Evolutionary conservation across 2,797 vertebrate genomes (phyloP), one percentile per base, ranked within the genome.

Genomic region (Lates japonicus): DNA sequence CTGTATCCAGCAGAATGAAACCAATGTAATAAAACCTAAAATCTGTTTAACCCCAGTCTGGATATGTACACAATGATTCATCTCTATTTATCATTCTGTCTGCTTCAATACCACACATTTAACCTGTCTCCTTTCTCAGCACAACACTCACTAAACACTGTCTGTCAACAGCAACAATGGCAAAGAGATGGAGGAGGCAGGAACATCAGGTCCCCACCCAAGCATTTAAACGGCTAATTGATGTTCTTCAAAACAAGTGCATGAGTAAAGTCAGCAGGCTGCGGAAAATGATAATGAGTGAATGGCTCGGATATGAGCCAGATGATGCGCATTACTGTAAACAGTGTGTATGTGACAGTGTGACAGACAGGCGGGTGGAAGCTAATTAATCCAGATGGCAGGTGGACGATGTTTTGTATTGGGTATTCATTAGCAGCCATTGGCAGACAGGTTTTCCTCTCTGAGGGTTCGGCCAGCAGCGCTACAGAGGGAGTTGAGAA

Each of bases 401-500:
- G 85, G 80, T 77, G 79, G 70, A 76, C 41, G 39, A 62, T 71
- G 80, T 79, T 80, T 68, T 66, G 77, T 86, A 66, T 69, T 37
- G 73, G 82, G 80, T 77, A 75, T 85, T 90, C 77, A 81, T 89
- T 90, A 83, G 76, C 75, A 58, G 72, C 55, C 44, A 65, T 20
- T 37, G 67, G 57, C 63, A 57, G 76, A 35, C 64, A 20, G 44
- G 39, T 41, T 76, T 73, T 25, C 69, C 52, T 25, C 80, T 51
- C 78, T 37, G 55, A 59, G 66, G 61, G 69, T n/a, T 63, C 20
- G 3, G n/a, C 66, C 51, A 22, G 60, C 44, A 1, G 37, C 1
- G 10, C 35, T 31, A 46, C 20, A 44, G 7, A 9, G 58, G 1
- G 51, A 72, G 55, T 22, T 61, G n/a, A 72, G 51, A n/a, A 68